Evolutionary conservation across 2,113 vertebrate genomes (phyloP).

Genomic region (Thinocorus orbignyianus): DNA sequence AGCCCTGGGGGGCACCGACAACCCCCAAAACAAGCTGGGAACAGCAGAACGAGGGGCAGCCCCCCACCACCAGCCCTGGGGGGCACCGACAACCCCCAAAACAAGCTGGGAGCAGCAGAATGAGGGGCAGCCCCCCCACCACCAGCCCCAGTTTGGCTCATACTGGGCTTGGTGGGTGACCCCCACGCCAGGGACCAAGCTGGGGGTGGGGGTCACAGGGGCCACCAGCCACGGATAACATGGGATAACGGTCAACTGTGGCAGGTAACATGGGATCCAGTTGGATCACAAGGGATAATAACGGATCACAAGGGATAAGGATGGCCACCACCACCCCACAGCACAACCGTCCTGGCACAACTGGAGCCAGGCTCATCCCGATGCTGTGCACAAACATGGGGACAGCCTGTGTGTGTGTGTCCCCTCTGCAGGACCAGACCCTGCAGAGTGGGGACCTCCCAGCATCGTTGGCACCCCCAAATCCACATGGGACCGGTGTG

Average conservation of each 20-base stretch:
- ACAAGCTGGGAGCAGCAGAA: rapidly evolving
- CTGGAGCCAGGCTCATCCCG: not conserved
- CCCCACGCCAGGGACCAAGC: not conserved
- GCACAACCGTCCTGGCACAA: not conserved
- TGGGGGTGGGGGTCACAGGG: rapidly evolving
- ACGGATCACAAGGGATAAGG: rapidly evolving
- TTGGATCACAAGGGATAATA: not conserved
- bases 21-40: too few species aligned
- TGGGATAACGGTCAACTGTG: rapidly evolving
- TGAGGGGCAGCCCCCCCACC: rapidly evolving
- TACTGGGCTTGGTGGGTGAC: not conserved
- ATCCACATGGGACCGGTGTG: rapidly evolving
- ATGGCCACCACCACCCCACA: rapidly evolving
- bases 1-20: too few species aligned
- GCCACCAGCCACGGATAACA: not conserved
- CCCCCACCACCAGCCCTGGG: not conserved
- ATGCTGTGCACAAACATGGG: rapidly evolving
- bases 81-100: not conserved
- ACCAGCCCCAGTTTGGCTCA: too few species aligned
- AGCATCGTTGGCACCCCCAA: rapidly evolving
- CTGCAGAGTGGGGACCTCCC: not conserved
- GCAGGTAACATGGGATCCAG: not conserved
- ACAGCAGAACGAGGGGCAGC: too few species aligned
- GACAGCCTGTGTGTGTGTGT: not conserved
- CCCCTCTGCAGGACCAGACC: not conserved